Evolutionary conservation across 1,140 invertebrate species (phyloP).

Genomic region (Drosophila kohkoa): DNA sequence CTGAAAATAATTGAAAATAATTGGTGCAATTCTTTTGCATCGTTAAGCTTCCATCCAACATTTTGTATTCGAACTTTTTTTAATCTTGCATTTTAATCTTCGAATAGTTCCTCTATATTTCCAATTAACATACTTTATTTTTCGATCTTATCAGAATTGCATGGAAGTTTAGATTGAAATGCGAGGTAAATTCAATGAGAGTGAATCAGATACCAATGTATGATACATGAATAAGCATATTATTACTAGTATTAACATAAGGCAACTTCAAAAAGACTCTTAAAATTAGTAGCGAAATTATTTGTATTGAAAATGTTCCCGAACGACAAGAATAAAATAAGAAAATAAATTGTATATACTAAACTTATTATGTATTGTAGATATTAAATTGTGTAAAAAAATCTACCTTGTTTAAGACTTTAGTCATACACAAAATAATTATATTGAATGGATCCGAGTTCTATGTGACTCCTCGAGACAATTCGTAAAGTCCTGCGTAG

Average conservation of each 20-base stretch:
- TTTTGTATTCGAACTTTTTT: too few species aligned
- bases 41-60: too few species aligned
- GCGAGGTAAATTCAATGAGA: constrained; percentile 1
- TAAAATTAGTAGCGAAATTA: constrained; percentile 70
- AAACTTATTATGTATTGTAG: constrained; percentile 21
- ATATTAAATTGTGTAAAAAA: constrained; percentile 48
- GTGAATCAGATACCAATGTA: constrained; percentile 7
- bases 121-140: too few species aligned
- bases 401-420: constrained; percentile 13
- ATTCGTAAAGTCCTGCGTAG: constrained; percentile 68
- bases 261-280: constrained; percentile 78
- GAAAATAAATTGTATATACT: constrained; percentile 54
- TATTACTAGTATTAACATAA: constrained; percentile 43
- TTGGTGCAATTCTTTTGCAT: too few species aligned
- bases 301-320: constrained; percentile 73
- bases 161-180: neutral
- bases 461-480: constrained; percentile 40
- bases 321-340: constrained; percentile 22
- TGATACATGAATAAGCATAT: constrained; percentile 13
- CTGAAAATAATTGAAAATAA: too few species aligned
- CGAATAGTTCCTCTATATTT: too few species aligned
- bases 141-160: too few species aligned
- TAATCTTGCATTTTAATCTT: too few species aligned
- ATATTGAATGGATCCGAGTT: constrained; percentile 18
- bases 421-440: constrained; percentile 47